A percentile compares a stretch with the other conserved stretches of the same genome.
phyloP scores from a whole-genome alignment of 2,888 invertebrate species.

The Augiades crinisus region DNA sequence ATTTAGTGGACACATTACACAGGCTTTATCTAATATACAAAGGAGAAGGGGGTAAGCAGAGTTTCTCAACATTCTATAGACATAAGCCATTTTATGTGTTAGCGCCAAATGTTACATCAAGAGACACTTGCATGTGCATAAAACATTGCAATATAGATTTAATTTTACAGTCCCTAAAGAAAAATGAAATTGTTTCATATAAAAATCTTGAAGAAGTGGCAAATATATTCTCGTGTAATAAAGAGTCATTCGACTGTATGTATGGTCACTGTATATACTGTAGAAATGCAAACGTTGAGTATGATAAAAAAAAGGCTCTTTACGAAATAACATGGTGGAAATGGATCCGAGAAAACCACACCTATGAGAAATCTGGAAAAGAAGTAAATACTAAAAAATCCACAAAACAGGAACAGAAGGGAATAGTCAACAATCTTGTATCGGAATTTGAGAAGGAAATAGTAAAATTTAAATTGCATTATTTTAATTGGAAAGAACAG shows the following conservation, averaged over 20 bases:
- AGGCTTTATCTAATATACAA: constrained; percentile 11
- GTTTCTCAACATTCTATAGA: constrained; percentile 28
- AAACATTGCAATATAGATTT: constrained; percentile 30
- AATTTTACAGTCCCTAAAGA: constrained; percentile 16
- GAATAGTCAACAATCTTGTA: constrained; percentile 20
- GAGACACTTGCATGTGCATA: constrained; percentile 29
- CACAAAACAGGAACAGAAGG: constrained; percentile 26
- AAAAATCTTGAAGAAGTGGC: too few relatives aligned
- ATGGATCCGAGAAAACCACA: too few relatives aligned
- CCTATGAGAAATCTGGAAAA: constrained; percentile 25
- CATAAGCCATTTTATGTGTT: constrained; percentile 29
- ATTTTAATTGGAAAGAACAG: constrained; percentile 32
- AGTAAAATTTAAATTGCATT: constrained; percentile 32
- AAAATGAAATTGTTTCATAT: constrained; percentile 14
- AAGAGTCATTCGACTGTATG: too few relatives aligned
- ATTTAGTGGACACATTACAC: constrained; percentile 4
- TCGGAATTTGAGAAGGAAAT: constrained; percentile 21
- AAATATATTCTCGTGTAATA: too few relatives aligned
- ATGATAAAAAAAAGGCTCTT: too few relatives aligned
- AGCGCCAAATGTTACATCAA: constrained; percentile 21
- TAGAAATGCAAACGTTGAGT: too few relatives aligned
- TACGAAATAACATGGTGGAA: too few relatives aligned
- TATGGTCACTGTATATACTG: too few relatives aligned
- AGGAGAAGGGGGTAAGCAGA: not conserved
- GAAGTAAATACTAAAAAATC: constrained; percentile 23